Evolutionary conservation across 2,888 invertebrate genomes (phyloP).

Genomic region (Scaeva pyrastri): DNA sequence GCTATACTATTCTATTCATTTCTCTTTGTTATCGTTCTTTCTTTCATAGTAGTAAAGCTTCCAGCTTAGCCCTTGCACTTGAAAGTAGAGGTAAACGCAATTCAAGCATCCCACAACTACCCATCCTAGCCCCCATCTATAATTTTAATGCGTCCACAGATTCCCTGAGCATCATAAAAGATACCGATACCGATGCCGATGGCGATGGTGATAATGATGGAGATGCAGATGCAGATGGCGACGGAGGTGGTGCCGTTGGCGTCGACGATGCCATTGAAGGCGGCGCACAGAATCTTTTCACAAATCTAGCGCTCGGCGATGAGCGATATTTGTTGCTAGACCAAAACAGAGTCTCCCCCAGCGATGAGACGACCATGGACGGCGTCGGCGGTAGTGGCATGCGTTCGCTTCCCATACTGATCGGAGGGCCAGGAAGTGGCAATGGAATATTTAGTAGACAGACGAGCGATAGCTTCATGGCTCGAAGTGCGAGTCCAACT

Average conservation of each 20-base stretch:
- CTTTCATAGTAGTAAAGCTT: conserved; percentile 76
- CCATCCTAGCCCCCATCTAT: conserved; percentile 64
- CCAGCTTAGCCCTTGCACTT: conserved; percentile 78
- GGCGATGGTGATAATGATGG: no score
- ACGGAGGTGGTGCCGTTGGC: neutral
- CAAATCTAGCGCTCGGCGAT: conserved; percentile 78
- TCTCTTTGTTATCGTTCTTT: conserved; percentile 59
- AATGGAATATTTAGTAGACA: conserved; percentile 34
- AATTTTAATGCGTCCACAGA: conserved; percentile 59
- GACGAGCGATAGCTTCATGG: conserved; percentile 60
- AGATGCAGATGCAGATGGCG: conserved; percentile 14
- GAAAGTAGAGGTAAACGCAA: conserved; percentile 78
- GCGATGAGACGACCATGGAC: conserved; percentile 78
- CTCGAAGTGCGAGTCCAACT: conserved; percentile 81
- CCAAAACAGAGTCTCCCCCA: conserved; percentile 53
- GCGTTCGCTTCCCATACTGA: conserved; percentile 81
- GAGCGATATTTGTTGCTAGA: conserved; percentile 77
- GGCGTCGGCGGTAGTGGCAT: no score
- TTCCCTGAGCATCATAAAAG: conserved; percentile 25
- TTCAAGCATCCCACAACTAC: conserved; percentile 80
- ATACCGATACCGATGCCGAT: neutral
- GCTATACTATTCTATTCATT: conserved; percentile 34
- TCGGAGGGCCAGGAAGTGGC: conserved; percentile 77
- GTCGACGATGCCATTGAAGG: conserved; percentile 10
- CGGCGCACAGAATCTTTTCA: conserved; percentile 77